Evolutionary conservation across 2,888 invertebrate genomes (phyloP), one percentile per base, ranked within the genome.

Genomic region (Loripinus fragilis): DNA sequence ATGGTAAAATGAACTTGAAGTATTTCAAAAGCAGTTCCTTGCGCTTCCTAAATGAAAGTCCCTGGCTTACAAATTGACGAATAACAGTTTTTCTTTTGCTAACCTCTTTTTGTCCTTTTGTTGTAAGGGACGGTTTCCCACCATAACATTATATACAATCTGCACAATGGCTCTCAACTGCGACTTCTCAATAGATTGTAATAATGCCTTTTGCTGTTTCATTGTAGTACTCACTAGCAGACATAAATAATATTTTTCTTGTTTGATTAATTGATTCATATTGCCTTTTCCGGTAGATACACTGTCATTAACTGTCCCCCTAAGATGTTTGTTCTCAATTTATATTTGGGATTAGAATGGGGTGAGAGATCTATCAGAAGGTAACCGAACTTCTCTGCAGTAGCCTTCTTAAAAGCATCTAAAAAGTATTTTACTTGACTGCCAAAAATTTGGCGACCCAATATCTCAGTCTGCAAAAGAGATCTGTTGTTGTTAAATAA

Each of bases 381-480:
- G 35, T 80, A 85, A 20, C 76, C 33, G 30, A 74, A 83, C n/a
- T 83, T 76, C 35, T 74, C 48, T 10, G 76, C 38, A 28, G 76
- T 83, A 15, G 83, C 81, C 35, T 83, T 81, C n/a, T 52, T 52
- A 52, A 79, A 80, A 3, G 80, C 80, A 64, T 80, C 73, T 66
- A 76, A 78, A 48, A 85, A 72, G 38, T 76, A 77, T 33, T 80
- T 77, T 17, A 70, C 23, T 70, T 77, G 64, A 17, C n/a, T 7
- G 7, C 20, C 33, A 80, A 76, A 81, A 65, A 83, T 81, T 45
- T 81, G 85, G 23, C 85, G 82, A 8, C 85, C 83, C 70, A 80
- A 73, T 17, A 76, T 77, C 33, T 76, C 71, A 35, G 80, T 77
- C 64, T 85, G 83, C 17, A 80, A 52, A 23, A 76, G 71, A 71